phyloP scores from a whole-genome alignment of 1,140 invertebrate species.

The Drosophila melanogaster region Release_6_plus_ISO1_MT NT_037436.4:1389001-1389500 shows the following conservation, averaged over 20 bases:
- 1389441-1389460: neutral
- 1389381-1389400: slow-evolving; percentile 74
- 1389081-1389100: neutral
- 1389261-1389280: slow-evolving; percentile 67
- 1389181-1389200: slow-evolving; percentile 3
- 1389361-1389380: slow-evolving; percentile 47
- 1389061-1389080: no score
- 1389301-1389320: slow-evolving; percentile 79
- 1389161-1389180: slow-evolving; percentile 29
- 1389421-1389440: slow-evolving; percentile 16
- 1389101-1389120: neutral
- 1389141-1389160: slow-evolving; percentile 4
- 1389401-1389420: slow-evolving; percentile 68
- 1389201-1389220: slow-evolving; percentile 73
- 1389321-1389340: slow-evolving; percentile 23
- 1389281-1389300: slow-evolving; percentile 70
- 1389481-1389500: slow-evolving; percentile 80
- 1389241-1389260: slow-evolving; percentile 76
- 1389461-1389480: slow-evolving; percentile 55
- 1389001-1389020: slow-evolving; percentile 6
- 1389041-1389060: no score
- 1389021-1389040: no score
- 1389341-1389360: neutral
- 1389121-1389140: no score
- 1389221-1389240: slow-evolving; percentile 54